Base-by-base conservation (phyloP, 2,113 vertebrate genomes). In the Sinocyclocheilus rhinocerous region DNA sequence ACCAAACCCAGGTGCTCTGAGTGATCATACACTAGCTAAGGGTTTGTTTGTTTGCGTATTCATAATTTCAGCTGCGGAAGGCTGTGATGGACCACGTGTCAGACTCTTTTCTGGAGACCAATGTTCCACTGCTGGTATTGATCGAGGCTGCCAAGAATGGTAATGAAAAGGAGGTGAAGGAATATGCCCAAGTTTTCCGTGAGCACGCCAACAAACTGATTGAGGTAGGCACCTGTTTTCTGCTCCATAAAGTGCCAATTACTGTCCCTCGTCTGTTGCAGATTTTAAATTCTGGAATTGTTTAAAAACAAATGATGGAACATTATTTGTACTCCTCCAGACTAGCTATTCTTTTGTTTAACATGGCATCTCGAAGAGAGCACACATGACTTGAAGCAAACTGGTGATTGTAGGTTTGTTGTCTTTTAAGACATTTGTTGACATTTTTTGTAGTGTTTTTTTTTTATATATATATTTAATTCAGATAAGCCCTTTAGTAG, bases 61-160 rank as follows among this genome's bases (percentile, higher is more conserved):
- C 77, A 24, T 13, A 79, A 83, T 42, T 81, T 86, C 89, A 99
- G 98, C 94, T 99, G 90, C 96, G 98, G 90, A 99, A 99, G 96
- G 98, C 98, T 84, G 98, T 99, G 93, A 99, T 99, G 98, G 98
- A 99, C 95, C 98, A 99, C 13, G 97, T 99, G 88, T 99, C 98
- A 22, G 98, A 99, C 94, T 99, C 98, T 15, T 99, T 99, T 94
- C 95, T 99, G 96, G 98, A 99, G 95, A 99, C 98, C 95, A 99
- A 99, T 36, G 98, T 99, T 86, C 98, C 98, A 0, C 96, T 99
- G 89, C 91, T 99, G 93, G 98, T 99, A 85, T 95, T 99, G 92
- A 99, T 99, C 91, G 98, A 99, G 94, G 98, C 98, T 84, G 98
- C 98, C 87, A 99, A 98, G 93, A 99, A 98, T 89, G 98, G 98